Conservation (phyloP, 2,888 invertebrate species). For the Drosophila cognata region DNA sequence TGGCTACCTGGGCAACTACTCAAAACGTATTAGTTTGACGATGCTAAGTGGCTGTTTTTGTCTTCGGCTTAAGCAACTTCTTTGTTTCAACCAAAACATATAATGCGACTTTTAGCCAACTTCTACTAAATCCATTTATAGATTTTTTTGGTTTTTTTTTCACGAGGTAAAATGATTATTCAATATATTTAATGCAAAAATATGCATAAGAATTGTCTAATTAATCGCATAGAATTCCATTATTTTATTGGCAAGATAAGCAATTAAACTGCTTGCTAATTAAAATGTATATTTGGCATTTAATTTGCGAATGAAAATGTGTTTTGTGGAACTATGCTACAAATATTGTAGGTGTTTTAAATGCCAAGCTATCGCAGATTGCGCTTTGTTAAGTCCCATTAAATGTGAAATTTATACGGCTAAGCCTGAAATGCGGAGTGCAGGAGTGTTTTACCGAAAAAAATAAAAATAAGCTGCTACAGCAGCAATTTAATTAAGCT, state of each 20-base stretch:
- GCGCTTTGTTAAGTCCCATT: conserved; percentile 26
- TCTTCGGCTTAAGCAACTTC: not conserved
- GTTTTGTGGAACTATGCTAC: not conserved
- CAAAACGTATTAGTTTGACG: conserved; percentile 21
- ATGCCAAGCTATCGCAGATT: conserved; percentile 17
- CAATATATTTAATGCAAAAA: not conserved
- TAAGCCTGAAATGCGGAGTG: not conserved
- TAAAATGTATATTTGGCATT: not conserved
- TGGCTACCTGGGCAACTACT: conserved; percentile 31
- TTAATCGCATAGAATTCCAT: not conserved
- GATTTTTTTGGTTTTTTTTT: not conserved
- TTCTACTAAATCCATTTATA: not conserved
- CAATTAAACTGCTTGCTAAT: not conserved
- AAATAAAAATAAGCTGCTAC: not conserved
- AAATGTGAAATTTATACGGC: conserved; percentile 31
- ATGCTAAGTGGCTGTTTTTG: conserved; percentile 36
- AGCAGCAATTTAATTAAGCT: conserved; percentile 55
- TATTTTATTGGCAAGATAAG: not conserved
- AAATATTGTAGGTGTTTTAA: conserved; percentile 17
- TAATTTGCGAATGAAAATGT: not conserved
- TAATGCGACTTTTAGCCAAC: not conserved
- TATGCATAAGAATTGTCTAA: not conserved
- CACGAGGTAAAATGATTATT: not conserved
- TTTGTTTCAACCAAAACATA: not conserved
- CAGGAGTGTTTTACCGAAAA: not conserved